A percentile compares a stretch with the other conserved stretches of the same genome.
phyloP scores from a whole-genome alignment of 2,113 vertebrate genomes.

The Nannospalax galili region DNA sequence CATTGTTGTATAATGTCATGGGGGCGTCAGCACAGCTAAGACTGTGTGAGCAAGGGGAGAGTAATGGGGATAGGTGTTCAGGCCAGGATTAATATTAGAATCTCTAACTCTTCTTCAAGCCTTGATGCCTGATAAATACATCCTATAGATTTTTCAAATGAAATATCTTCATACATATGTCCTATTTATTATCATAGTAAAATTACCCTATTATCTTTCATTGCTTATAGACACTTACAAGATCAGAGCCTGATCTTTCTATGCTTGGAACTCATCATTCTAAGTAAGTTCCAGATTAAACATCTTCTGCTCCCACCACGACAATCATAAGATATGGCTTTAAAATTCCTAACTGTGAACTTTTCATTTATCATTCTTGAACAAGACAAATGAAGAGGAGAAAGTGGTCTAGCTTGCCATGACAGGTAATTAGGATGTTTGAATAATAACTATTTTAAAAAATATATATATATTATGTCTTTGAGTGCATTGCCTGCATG shows the following conservation, averaged over 20 bases:
- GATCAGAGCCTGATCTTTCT: background rate
- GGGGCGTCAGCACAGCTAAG: fast-evolving
- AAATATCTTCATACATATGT: background rate
- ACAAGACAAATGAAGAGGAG: background rate
- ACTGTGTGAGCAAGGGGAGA: background rate
- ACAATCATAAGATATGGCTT: background rate
- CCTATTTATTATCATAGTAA: background rate
- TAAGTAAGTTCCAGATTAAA: background rate
- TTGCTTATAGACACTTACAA: background rate
- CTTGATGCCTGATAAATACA: background rate
- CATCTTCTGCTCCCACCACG: background rate
- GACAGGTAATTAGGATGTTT: background rate
- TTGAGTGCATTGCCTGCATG: too few species aligned
- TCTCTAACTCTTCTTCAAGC: background rate
- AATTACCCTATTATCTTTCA: background rate
- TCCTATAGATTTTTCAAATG: background rate
- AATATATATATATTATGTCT: too few species aligned
- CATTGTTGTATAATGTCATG: background rate
- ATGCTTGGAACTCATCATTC: background rate
- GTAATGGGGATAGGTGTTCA: background rate
- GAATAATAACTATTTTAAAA: background rate
- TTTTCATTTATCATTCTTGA: background rate
- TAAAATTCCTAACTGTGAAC: background rate
- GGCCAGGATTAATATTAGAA: background rate
- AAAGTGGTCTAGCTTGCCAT: background rate